Percentiles rank a stretch among this genome's conserved stretches.
Evolutionary conservation across 2,888 invertebrate genomes (phyloP).

Genomic region (Aphidoletes aphidimyza): DNA sequence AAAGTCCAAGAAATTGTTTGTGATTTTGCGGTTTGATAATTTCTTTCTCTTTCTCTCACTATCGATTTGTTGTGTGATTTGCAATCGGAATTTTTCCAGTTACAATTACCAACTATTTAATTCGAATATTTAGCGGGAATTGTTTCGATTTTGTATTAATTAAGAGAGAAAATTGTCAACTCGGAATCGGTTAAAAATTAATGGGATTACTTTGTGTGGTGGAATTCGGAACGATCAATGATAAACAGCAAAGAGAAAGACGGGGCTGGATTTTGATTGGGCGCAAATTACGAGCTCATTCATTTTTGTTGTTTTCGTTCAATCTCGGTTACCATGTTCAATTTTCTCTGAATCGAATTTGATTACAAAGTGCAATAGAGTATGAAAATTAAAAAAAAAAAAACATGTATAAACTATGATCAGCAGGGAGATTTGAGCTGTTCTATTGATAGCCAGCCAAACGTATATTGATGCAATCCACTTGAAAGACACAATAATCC

Average conservation of each 20-base stretch:
- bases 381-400: not conserved
- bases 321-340: not conserved
- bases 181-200: not conserved
- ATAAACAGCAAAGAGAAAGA: not conserved
- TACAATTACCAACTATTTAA: conserved; percentile 9
- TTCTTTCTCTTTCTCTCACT: not conserved
- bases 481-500: not conserved
- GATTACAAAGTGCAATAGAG: not conserved
- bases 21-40: conserved; percentile 20
- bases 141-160: conserved; percentile 8
- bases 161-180: conserved; percentile 18
- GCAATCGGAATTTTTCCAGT: not conserved
- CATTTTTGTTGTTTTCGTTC: not conserved
- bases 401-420: no score
- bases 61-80: not conserved
- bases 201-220: conserved; percentile 2
- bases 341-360: not conserved
- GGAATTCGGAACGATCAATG: conserved; percentile 30
- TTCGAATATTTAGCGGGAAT: conserved; percentile 18
- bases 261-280: not conserved
- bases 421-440: no score
- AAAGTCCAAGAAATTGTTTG: conserved; percentile 41
- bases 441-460: no score
- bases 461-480: no score
- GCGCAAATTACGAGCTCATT: not conserved